phyloP scores from a whole-genome alignment of 2,113 vertebrate genomes.

The Azemiops feae region DNA sequence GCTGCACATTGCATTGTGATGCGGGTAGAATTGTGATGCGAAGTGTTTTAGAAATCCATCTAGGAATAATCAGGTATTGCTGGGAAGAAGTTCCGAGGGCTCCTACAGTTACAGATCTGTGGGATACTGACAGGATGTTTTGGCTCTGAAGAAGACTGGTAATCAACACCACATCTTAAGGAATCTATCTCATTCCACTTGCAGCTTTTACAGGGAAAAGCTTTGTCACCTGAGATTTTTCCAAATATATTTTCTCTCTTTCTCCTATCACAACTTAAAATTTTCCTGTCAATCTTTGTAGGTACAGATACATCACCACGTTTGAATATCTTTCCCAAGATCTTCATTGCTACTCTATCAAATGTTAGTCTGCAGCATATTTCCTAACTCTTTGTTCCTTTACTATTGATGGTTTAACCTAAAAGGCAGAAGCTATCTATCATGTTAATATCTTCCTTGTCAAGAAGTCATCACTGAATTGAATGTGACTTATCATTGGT shows the following conservation, averaged over 20 bases:
- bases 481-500: too few relatives aligned
- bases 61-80: not conserved
- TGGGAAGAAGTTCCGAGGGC: not conserved
- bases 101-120: not conserved
- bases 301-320: too few relatives aligned
- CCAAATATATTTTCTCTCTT: not conserved
- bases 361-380: too few relatives aligned
- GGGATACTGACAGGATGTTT: not conserved
- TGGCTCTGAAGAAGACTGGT: not conserved
- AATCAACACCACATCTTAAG: not conserved
- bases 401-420: too few relatives aligned
- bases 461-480: too few relatives aligned
- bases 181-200: not conserved
- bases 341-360: too few relatives aligned
- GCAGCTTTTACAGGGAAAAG: not conserved
- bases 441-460: too few relatives aligned
- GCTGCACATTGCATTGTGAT: slow-evolving; percentile 6
- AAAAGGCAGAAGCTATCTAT: too few relatives aligned
- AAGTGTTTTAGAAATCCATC: not conserved
- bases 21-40: slow-evolving; percentile 12
- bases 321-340: too few relatives aligned
- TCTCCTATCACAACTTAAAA: not conserved
- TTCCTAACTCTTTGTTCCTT: too few relatives aligned
- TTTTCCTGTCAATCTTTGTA: not conserved
- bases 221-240: not conserved